These are phyloP conservation scores for Phengaris alcon DNA, from an alignment of 2,888 invertebrate genomes.

Conservation along the genomic window DNA sequence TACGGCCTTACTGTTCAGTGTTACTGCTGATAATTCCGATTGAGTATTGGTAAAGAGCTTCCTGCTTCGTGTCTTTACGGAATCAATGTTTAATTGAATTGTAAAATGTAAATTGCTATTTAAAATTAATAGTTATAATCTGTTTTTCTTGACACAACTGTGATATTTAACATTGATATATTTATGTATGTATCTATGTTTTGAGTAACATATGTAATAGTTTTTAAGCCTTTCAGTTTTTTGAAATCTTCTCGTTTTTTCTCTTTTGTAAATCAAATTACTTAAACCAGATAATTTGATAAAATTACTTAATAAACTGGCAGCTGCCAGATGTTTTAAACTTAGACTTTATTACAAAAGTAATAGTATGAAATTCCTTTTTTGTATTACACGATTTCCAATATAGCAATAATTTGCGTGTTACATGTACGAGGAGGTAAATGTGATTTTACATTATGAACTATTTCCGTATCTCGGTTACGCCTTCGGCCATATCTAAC, in stretches of 20 bases:
- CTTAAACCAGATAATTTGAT: too few species aligned
- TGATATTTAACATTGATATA: not conserved
- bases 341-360: not conserved
- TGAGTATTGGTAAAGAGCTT: slow-evolving; percentile 7
- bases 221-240: too few species aligned
- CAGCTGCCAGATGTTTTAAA: too few species aligned
- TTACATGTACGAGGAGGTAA: slow-evolving; percentile 20
- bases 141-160: not conserved
- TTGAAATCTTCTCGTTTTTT: too few species aligned
- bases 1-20: slow-evolving; percentile 1
- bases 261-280: too few species aligned
- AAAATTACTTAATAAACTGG: too few species aligned
- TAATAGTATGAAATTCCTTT: not conserved
- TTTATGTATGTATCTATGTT: too few species aligned
- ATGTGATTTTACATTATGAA: slow-evolving; percentile 11
- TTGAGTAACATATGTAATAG: too few species aligned
- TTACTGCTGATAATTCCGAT: slow-evolving; percentile 17
- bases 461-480: slow-evolving; percentile 27
- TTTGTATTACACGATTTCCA: not conserved
- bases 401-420: slow-evolving; percentile 8
- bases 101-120: not conserved
- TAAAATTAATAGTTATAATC: not conserved
- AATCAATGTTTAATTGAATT: not conserved
- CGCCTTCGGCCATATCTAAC: slow-evolving; percentile 26
- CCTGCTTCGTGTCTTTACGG: slow-evolving; percentile 14